A percentile compares a stretch with the other conserved stretches of the same genome.
Evolutionary conservation across 2,113 vertebrate species (phyloP).

Genomic region (Gallinago undulata): DNA sequence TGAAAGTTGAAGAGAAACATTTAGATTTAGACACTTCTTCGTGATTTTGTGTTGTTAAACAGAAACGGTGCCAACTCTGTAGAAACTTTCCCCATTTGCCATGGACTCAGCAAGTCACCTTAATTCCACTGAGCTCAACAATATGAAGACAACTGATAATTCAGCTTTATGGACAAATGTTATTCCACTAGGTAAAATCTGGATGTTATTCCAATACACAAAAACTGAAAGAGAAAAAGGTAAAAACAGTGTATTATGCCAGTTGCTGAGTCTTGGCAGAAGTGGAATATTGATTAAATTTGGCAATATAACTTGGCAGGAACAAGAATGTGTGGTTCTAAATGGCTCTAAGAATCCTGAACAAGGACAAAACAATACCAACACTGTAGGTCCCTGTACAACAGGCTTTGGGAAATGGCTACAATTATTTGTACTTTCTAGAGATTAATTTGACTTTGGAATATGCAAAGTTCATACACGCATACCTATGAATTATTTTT

Average conservation of each 20-base stretch:
- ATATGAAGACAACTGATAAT: not conserved
- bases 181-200: not conserved
- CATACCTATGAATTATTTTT: not conserved
- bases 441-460: not conserved
- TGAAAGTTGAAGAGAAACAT: not conserved
- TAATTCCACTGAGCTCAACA: not conserved
- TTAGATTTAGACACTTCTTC: not conserved
- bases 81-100: not conserved
- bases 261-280: not conserved
- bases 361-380: not conserved
- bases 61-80: not conserved
- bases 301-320: not conserved
- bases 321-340: not conserved
- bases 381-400: not conserved
- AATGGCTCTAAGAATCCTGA: not conserved
- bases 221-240: not conserved
- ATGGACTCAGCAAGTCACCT: not conserved
- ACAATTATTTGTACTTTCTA: not conserved
- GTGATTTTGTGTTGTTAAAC: not conserved
- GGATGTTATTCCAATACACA: not conserved
- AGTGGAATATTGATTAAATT: not conserved
- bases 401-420: not conserved
- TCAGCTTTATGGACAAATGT: not conserved
- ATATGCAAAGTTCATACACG: not conserved
- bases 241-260: not conserved